Evolutionary conservation across 1,140 invertebrate species (phyloP).

Genomic region (Oryzaephilus surinamensis): DNA sequence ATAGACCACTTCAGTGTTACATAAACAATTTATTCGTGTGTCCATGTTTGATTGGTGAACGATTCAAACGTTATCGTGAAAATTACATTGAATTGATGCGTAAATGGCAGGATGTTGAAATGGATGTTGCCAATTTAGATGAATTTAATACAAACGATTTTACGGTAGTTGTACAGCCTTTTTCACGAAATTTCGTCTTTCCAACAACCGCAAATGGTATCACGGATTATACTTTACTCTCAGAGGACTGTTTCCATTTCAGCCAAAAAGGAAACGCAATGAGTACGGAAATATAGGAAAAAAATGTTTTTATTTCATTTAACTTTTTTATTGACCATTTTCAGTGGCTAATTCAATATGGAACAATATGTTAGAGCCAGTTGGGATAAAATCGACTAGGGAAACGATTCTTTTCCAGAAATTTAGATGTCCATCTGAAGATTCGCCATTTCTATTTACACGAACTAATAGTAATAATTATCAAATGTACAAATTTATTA

Average conservation of each 20-base stretch:
- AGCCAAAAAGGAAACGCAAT: conserved; percentile 60
- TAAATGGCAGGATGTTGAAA: conserved; percentile 51
- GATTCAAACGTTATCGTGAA: conserved; percentile 60
- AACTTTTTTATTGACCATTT: conserved; percentile 14
- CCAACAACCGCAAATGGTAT: conserved; percentile 39
- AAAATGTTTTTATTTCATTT: too few relatives aligned
- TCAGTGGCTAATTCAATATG: conserved; percentile 58
- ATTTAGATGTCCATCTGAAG: conserved; percentile 46
- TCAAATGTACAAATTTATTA: too few relatives aligned
- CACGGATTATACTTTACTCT: conserved; percentile 57
- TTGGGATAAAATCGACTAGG: conserved; percentile 52
- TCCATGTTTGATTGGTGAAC: too few relatives aligned
- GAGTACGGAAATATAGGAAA: conserved; percentile 21
- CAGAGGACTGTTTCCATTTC: conserved; percentile 68
- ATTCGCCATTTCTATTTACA: conserved; percentile 56
- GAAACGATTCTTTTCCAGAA: conserved; percentile 46
- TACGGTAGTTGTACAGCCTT: conserved; percentile 58
- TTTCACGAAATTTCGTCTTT: conserved; percentile 46
- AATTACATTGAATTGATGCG: conserved; percentile 47
- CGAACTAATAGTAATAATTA: conserved; percentile 48
- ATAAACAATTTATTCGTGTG: too few relatives aligned
- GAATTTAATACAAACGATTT: too few relatives aligned
- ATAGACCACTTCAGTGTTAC: too few relatives aligned
- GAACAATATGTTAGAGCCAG: conserved; percentile 62
- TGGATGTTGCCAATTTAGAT: conserved; percentile 44